Percentiles rank a stretch among this genome's conserved stretches.
phyloP scores from a whole-genome alignment of 2,797 vertebrate species.

The Cichlasoma orientale region DNA sequence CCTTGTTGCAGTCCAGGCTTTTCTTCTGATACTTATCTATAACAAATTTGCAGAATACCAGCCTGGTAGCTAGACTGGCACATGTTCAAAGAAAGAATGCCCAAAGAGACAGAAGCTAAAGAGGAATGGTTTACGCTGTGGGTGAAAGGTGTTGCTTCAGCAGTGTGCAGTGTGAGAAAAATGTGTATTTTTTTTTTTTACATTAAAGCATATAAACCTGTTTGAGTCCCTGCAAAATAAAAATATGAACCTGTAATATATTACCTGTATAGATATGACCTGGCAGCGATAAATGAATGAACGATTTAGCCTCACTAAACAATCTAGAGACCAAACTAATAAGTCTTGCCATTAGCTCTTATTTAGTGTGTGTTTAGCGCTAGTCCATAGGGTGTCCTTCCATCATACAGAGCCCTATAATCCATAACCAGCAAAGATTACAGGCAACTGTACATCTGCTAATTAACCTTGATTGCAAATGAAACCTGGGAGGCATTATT shows the following conservation, averaged over 20 bases:
- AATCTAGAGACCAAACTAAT: slow-evolving; percentile 60
- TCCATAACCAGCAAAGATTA: slow-evolving; percentile 54
- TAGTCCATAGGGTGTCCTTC: slow-evolving; percentile 46
- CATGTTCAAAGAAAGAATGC: neutral
- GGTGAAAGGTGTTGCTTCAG: neutral
- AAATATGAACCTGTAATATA: neutral
- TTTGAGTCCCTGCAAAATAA: no score
- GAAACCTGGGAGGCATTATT: slow-evolving; percentile 66
- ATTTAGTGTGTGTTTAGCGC: slow-evolving; percentile 38
- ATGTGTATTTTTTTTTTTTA: neutral
- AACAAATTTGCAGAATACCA: neutral
- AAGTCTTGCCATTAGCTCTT: slow-evolving; percentile 43
- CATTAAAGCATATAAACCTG: neutral
- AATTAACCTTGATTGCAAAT: slow-evolving; percentile 72
- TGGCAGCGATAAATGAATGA: slow-evolving; percentile 11
- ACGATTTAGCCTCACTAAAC: slow-evolving; percentile 39
- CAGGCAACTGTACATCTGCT: slow-evolving; percentile 56
- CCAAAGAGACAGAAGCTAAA: neutral
- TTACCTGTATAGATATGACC: slow-evolving; percentile 10
- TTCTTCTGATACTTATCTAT: neutral
- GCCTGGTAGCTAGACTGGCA: neutral
- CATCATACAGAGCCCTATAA: slow-evolving; percentile 49
- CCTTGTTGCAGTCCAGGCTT: neutral
- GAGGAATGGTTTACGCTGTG: neutral
- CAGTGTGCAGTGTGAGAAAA: neutral